phyloP scores from a whole-genome alignment of 1,140 invertebrate species.

The Ips nitidus region DNA sequence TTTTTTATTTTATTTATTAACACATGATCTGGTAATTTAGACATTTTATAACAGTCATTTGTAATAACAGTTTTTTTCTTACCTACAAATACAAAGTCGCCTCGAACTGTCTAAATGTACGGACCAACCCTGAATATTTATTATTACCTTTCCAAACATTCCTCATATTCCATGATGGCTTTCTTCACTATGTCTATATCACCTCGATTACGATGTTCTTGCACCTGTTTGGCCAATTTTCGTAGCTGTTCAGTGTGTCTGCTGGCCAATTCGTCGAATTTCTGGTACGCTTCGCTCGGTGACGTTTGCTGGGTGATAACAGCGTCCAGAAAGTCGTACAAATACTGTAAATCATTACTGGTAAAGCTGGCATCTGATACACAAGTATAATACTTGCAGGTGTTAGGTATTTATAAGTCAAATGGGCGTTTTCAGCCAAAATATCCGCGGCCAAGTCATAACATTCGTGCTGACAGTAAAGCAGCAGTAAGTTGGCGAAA shows the following conservation, averaged over 20 bases:
- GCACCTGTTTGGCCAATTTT: conserved; percentile 86
- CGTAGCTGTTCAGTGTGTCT: conserved; percentile 88
- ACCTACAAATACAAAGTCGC: background rate
- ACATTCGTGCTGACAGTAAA: conserved; percentile 97
- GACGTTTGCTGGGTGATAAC: conserved; percentile 97
- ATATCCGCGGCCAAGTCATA: conserved; percentile 98
- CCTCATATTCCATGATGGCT: conserved; percentile 91
- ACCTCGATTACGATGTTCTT: conserved; percentile 85
- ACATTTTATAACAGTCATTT: background rate
- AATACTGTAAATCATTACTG: conserved; percentile 64
- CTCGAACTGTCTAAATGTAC: background rate
- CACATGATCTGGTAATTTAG: background rate
- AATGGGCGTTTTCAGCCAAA: conserved; percentile 94
- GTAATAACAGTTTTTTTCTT: too few relatives aligned
- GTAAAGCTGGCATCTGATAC: background rate
- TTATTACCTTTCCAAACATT: conserved; percentile 70
- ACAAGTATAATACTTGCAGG: conserved; percentile 60
- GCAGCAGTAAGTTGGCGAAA: conserved; percentile 91
- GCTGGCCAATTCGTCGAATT: conserved; percentile 93
- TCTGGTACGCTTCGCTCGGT: conserved; percentile 94
- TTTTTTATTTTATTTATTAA: too few relatives aligned
- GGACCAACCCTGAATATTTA: background rate
- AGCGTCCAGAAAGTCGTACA: conserved; percentile 90
- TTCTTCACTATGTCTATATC: conserved; percentile 89
- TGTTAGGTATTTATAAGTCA: conserved; percentile 95